Conservation (phyloP, 2,888 invertebrate genomes). For the Drosophila hamatofila region DNA sequence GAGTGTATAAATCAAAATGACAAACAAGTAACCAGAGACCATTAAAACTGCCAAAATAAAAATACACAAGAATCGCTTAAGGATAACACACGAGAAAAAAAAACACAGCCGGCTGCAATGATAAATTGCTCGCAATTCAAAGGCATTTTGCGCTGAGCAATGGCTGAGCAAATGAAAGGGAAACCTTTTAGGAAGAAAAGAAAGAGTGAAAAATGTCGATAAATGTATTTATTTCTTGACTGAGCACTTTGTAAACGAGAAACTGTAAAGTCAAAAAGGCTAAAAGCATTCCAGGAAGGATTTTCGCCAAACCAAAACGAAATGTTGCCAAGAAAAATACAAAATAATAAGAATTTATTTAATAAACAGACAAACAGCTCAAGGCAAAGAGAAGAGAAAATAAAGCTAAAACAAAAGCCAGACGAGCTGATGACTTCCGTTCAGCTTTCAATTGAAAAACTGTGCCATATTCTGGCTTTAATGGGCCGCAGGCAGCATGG, state of each 20-base stretch:
- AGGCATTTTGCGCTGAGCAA: slow-evolving; percentile 22
- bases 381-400: neutral
- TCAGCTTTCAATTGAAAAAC: neutral
- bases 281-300: neutral
- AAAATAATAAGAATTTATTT: neutral
- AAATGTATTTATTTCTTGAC: slow-evolving; percentile 6
- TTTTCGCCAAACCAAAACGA: neutral
- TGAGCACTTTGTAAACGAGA: slow-evolving; percentile 18
- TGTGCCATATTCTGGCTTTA: slow-evolving; percentile 4
- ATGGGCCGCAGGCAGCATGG: slow-evolving; percentile 8
- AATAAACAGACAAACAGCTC: neutral
- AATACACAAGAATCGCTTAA: slow-evolving; percentile 14
- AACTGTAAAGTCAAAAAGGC: slow-evolving; percentile 5
- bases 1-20: slow-evolving; percentile 37
- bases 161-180: slow-evolving; percentile 2
- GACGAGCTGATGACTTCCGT: neutral
- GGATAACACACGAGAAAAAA: neutral
- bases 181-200: slow-evolving; percentile 6
- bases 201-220: slow-evolving; percentile 8
- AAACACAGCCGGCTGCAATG: slow-evolving; percentile 7
- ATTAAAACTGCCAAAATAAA: slow-evolving; percentile 1
- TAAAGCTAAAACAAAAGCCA: neutral
- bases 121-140: slow-evolving; percentile 33
- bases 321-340: slow-evolving; percentile 1
- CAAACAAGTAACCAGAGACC: neutral